Evolutionary conservation across 2,113 vertebrate genomes (phyloP).

Genomic region (Gobius niger): DNA sequence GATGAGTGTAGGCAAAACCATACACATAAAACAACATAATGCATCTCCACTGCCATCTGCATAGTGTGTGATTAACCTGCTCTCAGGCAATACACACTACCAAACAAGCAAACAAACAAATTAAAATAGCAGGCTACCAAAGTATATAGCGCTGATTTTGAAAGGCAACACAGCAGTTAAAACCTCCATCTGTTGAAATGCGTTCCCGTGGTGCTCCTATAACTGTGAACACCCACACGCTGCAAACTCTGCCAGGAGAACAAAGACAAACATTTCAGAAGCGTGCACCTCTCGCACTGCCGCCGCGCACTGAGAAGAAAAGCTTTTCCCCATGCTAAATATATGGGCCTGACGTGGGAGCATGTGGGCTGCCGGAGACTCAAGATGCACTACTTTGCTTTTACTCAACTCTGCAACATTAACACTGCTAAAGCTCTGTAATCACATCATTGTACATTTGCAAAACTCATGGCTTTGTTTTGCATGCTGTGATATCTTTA

Average conservation of each 20-base stretch:
- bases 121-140: constrained; percentile 69
- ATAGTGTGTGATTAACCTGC: constrained; percentile 45
- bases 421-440: constrained; percentile 49
- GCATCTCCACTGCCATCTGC: constrained; percentile 15
- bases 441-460: constrained; percentile 29
- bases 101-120: constrained; percentile 65
- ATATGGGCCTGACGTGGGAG: constrained; percentile 70
- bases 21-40: constrained; percentile 37
- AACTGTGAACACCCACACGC: constrained; percentile 72
- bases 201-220: constrained; percentile 75
- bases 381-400: constrained; percentile 63
- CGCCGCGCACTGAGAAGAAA: constrained; percentile 56
- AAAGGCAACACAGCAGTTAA: constrained; percentile 68
- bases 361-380: constrained; percentile 68
- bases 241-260: constrained; percentile 72
- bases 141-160: constrained; percentile 65
- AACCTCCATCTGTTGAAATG: constrained; percentile 75
- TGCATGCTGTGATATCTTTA: constrained; percentile 21
- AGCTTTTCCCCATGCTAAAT: constrained; percentile 64
- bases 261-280: constrained; percentile 76
- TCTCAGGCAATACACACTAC: constrained; percentile 57
- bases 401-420: constrained; percentile 50
- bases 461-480: constrained; percentile 47
- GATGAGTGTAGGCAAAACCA: constrained; percentile 43
- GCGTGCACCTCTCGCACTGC: constrained; percentile 66